A percentile compares a stretch with the other conserved stretches of the same genome.
These are phyloP conservation scores for Bos taurus DNA, from an alignment of 2,113 vertebrate genomes.

Conservation along the genomic window DNA sequence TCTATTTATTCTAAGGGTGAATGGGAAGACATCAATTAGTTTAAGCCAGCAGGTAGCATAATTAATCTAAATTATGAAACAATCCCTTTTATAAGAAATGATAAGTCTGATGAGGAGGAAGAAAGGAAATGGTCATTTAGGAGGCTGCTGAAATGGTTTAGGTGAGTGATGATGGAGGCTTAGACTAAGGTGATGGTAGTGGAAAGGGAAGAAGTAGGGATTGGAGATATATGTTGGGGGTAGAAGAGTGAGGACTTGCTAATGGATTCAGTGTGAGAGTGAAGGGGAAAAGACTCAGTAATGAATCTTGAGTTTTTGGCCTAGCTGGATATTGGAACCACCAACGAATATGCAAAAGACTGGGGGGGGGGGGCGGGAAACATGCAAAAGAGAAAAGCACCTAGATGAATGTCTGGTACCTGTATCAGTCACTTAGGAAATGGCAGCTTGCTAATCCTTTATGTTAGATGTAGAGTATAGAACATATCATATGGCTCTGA, in stretches of 20 bases:
- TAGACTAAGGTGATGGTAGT: no score
- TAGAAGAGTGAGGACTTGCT: not conserved
- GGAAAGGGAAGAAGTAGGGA: not conserved
- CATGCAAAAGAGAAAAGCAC: not conserved
- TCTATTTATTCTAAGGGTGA: not conserved
- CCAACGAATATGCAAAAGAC: not conserved
- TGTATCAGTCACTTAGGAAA: not conserved
- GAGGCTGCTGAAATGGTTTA: not conserved
- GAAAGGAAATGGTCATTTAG: not conserved
- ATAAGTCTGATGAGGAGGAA: not conserved
- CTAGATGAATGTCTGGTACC: not conserved
- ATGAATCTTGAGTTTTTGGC: not conserved
- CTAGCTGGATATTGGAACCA: not conserved
- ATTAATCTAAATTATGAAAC: not conserved
- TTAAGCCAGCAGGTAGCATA: not conserved
- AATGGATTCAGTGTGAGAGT: not conserved
- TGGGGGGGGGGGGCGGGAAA: accelerated
- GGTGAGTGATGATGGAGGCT: not conserved
- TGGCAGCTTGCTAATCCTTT: not conserved
- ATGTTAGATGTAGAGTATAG: not conserved
- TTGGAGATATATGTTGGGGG: not conserved
- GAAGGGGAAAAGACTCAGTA: not conserved
- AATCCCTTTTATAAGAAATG: not conserved
- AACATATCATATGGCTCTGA: not conserved
- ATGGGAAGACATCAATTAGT: not conserved